phyloP scores from a whole-genome alignment of 1,140 invertebrate genomes.

The Archivesica marissinica region DNA sequence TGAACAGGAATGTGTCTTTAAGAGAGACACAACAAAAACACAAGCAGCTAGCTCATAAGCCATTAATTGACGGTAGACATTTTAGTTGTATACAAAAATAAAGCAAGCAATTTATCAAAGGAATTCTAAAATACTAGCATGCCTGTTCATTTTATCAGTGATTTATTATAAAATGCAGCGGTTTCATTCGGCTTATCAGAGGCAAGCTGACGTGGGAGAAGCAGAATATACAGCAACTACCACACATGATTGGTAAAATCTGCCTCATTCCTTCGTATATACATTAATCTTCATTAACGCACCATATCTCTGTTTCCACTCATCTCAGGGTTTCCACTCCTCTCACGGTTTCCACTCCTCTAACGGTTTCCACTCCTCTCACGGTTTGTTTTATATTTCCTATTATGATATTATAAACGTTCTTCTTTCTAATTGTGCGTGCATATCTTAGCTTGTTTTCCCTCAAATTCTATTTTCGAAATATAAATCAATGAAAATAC shows the following conservation, averaged over 20 bases:
- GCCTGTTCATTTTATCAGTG: conserved; percentile 20
- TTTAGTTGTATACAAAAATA: neutral
- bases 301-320: no score
- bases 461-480: no score
- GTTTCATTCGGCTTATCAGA: neutral
- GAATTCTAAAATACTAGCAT: conserved; percentile 32
- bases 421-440: no score
- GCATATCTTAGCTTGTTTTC: no score
- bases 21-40: neutral
- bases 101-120: neutral
- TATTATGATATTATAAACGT: no score
- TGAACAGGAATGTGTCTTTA: no score
- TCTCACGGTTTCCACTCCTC: no score
- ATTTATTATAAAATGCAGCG: neutral
- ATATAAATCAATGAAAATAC: no score
- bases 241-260: neutral
- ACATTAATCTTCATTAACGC: neutral
- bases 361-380: no score
- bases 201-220: conserved; percentile 8
- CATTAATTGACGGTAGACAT: neutral
- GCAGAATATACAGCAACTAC: conserved; percentile 10
- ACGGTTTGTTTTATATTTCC: no score
- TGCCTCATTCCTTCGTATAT: neutral
- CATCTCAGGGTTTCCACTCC: no score
- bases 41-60: neutral